Base-by-base conservation (phyloP, 1,140 invertebrate genomes). In the Magallana angulata region DNA sequence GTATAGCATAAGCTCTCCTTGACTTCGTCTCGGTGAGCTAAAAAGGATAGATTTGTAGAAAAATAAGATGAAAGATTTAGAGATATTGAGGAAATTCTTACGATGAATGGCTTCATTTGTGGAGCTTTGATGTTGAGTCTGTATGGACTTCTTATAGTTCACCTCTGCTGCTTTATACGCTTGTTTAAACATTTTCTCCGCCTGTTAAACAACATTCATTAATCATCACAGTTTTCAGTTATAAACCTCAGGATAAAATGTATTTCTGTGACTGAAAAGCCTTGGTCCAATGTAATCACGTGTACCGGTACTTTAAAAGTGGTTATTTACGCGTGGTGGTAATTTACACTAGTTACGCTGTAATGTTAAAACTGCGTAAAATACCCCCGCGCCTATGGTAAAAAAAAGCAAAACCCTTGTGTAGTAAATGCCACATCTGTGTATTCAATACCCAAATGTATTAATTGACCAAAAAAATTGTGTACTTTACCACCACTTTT, bases 131-230 rank as follows among this genome's bases (percentile, higher is more conserved):
- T 97, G 97, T 89, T 97, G 97, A 1, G 96, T 96, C 88, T 96
- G 96, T 94, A 98, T 97, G 71, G 97, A 97, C 93, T 97, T 97
- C 94, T 96, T 96, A 91, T 98, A 98, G 95, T 97, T 98, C 14
- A 96, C 96, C 95, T 99, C 98, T 6, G 98, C 98, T 62, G 97
- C 97, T 95, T 98, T 98, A 1, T 98, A 95, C 0, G 98, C 98
- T 91, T 97, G 97, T 93, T 97, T 98, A 48, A 98, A 96, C 90
- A 98, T 96, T 93, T 97, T 97, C 94, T 98, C 98, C 7, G 97
- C 97, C 95, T 96, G 90, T 9, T 88, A 90, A 56, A 48, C 5
- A 76, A 76, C 84, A 89, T 85, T 24, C 5, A 5, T 18, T 36
- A 36, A 24, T 36, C 71, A 80, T 62, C 5, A 12, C n/a, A 62